These are phyloP conservation scores for Cyprinus carpio DNA, from an alignment of 2,113 vertebrate genomes.

Conservation along the genomic window DNA sequence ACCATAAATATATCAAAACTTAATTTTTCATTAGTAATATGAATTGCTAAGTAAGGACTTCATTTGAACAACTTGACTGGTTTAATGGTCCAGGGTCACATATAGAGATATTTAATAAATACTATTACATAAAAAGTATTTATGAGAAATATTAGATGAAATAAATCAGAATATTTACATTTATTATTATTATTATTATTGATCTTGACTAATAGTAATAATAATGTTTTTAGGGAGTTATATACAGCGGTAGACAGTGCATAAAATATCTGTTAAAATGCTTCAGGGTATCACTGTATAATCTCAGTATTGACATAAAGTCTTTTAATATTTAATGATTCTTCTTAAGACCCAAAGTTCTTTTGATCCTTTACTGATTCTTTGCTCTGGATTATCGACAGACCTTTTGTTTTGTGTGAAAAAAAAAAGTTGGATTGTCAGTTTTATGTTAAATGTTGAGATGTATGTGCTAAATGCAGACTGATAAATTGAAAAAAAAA, in stretches of 20 bases:
- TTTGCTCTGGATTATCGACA: background rate
- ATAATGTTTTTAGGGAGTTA: background rate
- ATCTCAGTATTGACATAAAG: constrained; percentile 59
- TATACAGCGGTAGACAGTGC: background rate
- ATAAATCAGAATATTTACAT: background rate
- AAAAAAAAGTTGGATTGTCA: background rate
- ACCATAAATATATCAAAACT: no score
- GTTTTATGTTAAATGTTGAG: background rate
- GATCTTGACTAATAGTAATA: background rate
- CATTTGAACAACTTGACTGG: no score
- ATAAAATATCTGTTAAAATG: background rate
- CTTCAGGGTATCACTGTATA: constrained; percentile 51
- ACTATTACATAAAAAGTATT: background rate
- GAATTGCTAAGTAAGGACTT: no score
- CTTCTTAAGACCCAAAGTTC: constrained; percentile 32
- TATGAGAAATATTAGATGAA: background rate
- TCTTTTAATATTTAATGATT: constrained; percentile 62
- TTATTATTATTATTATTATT: background rate
- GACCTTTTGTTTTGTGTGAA: background rate
- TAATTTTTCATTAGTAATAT: no score
- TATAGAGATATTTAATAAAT: background rate
- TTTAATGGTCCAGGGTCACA: no score
- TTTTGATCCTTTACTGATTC: constrained; percentile 57
- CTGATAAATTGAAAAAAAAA: background rate
- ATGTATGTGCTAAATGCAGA: background rate